Base-by-base conservation (phyloP, 1,140 invertebrate species). In the Bombus pascuorum region DNA sequence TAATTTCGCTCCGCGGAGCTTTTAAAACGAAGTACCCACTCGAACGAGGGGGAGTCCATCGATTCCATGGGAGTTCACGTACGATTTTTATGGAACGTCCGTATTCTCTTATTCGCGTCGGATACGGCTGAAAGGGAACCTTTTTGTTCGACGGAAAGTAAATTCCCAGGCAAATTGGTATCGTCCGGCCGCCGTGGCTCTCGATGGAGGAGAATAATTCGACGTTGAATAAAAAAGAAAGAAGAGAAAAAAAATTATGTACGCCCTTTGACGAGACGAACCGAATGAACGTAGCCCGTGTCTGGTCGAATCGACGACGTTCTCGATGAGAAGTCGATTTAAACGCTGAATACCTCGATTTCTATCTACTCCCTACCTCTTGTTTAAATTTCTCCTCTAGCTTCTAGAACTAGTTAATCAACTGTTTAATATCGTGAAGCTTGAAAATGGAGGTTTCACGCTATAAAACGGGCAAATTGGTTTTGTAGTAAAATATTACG, bases 161-260 rank as follows among this genome's bases (percentile, higher is more conserved):
- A 86, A 86, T 86, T 83, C 78, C 59, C 62, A 83, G 80, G 81
- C 73, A 86, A 86, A 83, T 86, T 86, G 85, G 85, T 53, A 83
- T 83, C 81, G 72, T 83, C 47, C 44, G 73, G 65, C 42, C 42
- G 32, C 59, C 47, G 34, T 28, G 34, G 66, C 76, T 68, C 68
- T 86, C 85, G 71, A 82, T 70, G 84, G 57, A 76, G 72, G 39
- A 86, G 62, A 77, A 86, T 71, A 74, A 76, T 76, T 82, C 74
- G 66, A 53, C 57, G 57, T 28, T 71, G 37, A 22, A 32, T 37
- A 25, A 71, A 68, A 34, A 10, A 22, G 68, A 28, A 13, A 28
- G 10, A 13, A 37, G n/a, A 37, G 13, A 37, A 32, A 32, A 72
- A 70, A 59, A 77, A 65, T 86, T 83, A 53, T 73, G 47, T 74